These are phyloP conservation scores for Triplophysa yarkandensis DNA, from an alignment of 2,797 vertebrate genomes.

Conservation along the genomic window DNA sequence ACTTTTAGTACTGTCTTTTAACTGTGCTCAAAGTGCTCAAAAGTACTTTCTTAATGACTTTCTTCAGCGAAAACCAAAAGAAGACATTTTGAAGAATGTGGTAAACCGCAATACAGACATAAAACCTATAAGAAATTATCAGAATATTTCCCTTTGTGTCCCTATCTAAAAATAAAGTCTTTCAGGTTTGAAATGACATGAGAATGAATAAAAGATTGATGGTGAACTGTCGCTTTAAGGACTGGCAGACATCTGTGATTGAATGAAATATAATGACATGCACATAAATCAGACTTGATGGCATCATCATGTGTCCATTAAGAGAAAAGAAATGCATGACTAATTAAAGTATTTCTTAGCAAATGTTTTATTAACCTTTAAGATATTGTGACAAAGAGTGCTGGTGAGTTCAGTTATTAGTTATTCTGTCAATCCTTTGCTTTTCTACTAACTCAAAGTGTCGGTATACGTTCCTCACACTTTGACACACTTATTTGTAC, in stretches of 20 bases:
- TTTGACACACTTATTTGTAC: conserved; percentile 36
- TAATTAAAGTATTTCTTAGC: background rate
- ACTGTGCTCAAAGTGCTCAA: too few species aligned
- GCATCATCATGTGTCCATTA: conserved; percentile 3
- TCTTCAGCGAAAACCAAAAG: too few species aligned
- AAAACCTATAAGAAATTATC: too few species aligned
- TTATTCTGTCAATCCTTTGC: conserved; percentile 14
- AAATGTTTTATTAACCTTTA: background rate
- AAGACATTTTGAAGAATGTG: too few species aligned
- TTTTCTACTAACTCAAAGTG: conserved; percentile 14
- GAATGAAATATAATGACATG: background rate
- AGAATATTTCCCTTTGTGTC: too few species aligned
- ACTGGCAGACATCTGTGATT: background rate
- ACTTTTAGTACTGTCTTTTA: too few species aligned
- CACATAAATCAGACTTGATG: background rate
- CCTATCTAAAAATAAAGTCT: too few species aligned
- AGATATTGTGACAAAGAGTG: conserved; percentile 10
- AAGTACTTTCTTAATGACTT: too few species aligned
- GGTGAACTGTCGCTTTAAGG: background rate
- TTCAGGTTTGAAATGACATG: too few species aligned
- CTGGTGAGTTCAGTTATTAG: conserved; percentile 28
- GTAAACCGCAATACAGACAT: too few species aligned
- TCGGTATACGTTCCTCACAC: conserved; percentile 16
- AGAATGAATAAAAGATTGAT: background rate
- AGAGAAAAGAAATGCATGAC: background rate